These are phyloP conservation scores for Decapterus maruadsi DNA, from an alignment of 2,797 vertebrate genomes.

Conservation along the genomic window DNA sequence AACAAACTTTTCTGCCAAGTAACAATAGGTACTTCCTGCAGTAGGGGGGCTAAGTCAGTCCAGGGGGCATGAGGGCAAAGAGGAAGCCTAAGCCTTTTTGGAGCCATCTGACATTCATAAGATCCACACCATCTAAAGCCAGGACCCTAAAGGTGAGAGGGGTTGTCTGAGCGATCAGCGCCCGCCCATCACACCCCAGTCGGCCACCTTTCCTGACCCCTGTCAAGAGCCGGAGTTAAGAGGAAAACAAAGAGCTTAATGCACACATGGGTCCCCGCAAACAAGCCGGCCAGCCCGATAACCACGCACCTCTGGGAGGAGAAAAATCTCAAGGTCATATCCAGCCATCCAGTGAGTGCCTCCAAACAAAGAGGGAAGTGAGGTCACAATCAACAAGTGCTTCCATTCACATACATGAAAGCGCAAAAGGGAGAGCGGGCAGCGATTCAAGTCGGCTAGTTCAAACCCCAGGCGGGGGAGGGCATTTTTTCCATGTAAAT, in stretches of 20 bases:
- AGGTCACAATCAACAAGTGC: constrained; percentile 84
- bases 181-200: constrained; percentile 60
- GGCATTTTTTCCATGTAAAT: constrained; percentile 83
- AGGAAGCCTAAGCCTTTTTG: constrained; percentile 61
- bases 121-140: constrained; percentile 47
- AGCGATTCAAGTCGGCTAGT: constrained; percentile 80
- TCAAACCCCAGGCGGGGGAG: constrained; percentile 78
- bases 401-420: constrained; percentile 84
- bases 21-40: constrained; percentile 64
- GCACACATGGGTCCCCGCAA: constrained; percentile 44
- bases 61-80: constrained; percentile 48
- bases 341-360: constrained; percentile 76
- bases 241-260: constrained; percentile 55
- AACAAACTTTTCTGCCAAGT: constrained; percentile 42
- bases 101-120: constrained; percentile 68
- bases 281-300: constrained; percentile 48
- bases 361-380: constrained; percentile 83
- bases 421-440: constrained; percentile 78
- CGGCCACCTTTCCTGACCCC: constrained; percentile 65
- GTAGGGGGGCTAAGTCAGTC: constrained; percentile 35
- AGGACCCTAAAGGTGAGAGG: constrained; percentile 65
- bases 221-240: constrained; percentile 53
- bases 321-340: constrained; percentile 74
- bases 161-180: constrained; percentile 64
- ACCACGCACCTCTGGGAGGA: constrained; percentile 54